A percentile compares a stretch with the other conserved stretches of the same genome.
These are phyloP conservation scores for Anolis sagrei DNA, from an alignment of 2,113 vertebrate genomes.

Conservation along the genomic window DNA sequence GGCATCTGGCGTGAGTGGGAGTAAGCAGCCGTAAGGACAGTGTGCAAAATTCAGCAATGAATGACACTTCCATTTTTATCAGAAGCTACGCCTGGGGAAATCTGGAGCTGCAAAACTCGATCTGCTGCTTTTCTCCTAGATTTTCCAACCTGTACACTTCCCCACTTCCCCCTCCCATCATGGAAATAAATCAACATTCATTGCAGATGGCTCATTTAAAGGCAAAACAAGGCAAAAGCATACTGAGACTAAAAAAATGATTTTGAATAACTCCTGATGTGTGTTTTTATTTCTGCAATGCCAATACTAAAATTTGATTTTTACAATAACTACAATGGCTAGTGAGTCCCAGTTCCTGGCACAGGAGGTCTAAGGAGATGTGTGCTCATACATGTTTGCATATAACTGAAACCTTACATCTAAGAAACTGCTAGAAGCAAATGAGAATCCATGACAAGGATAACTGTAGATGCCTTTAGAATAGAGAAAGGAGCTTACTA, in stretches of 20 bases:
- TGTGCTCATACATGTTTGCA: neutral
- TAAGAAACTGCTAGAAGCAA: neutral
- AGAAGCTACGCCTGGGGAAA: slow-evolving; percentile 35
- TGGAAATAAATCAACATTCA: slow-evolving; percentile 29
- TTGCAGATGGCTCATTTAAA: slow-evolving; percentile 43
- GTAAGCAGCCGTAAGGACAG: slow-evolving; percentile 67
- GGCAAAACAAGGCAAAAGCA: slow-evolving; percentile 7
- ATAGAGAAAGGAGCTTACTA: neutral
- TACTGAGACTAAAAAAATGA: neutral
- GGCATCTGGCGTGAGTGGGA: slow-evolving; percentile 66
- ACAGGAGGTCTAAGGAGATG: neutral
- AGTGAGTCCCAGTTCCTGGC: too few species aligned
- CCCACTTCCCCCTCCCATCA: neutral
- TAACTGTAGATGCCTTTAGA: neutral
- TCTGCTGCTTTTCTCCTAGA: slow-evolving; percentile 12
- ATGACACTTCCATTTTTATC: slow-evolving; percentile 66
- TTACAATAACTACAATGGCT: neutral
- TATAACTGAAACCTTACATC: neutral
- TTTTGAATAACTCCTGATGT: neutral
- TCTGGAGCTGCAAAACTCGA: slow-evolving; percentile 42
- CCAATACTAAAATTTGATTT: slow-evolving; percentile 2
- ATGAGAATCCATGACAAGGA: neutral
- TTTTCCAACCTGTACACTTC: slow-evolving; percentile 38
- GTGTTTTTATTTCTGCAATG: neutral
- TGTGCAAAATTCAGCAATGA: slow-evolving; percentile 54